Conservation (phyloP, 2,888 invertebrate genomes). For the Tetranychus piercei region DNA sequence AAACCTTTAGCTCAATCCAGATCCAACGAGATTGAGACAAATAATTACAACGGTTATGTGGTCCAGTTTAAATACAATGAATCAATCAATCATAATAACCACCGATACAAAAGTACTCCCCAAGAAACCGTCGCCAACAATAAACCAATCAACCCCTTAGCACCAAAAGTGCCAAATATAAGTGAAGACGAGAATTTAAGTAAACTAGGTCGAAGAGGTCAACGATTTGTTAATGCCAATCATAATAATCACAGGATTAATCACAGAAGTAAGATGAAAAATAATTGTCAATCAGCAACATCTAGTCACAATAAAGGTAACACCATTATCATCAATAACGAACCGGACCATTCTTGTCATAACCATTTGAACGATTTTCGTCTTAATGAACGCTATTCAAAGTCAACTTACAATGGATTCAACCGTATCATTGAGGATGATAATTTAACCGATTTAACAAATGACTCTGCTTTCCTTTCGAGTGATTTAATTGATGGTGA, state of each 20-base stretch:
- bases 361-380: too few species aligned
- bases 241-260: too few species aligned
- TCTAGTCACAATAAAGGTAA: too few species aligned
- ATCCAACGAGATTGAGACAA: not conserved
- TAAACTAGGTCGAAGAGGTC: not conserved
- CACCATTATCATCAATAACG: too few species aligned
- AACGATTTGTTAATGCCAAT: not conserved
- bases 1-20: too few species aligned
- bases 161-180: not conserved
- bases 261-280: too few species aligned
- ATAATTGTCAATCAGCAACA: too few species aligned
- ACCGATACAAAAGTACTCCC: not conserved
- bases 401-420: too few species aligned
- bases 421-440: not conserved
- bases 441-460: not conserved
- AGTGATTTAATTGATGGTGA: not conserved
- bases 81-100: not conserved
- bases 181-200: not conserved
- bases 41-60: conserved; percentile 12
- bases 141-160: not conserved
- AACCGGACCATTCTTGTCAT: too few species aligned
- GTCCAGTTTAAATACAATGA: conserved; percentile 1
- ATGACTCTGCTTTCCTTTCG: not conserved
- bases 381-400: too few species aligned
- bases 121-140: not conserved